phyloP scores from a whole-genome alignment of 2,888 invertebrate species.

The Hypomecis atomaria region DNA sequence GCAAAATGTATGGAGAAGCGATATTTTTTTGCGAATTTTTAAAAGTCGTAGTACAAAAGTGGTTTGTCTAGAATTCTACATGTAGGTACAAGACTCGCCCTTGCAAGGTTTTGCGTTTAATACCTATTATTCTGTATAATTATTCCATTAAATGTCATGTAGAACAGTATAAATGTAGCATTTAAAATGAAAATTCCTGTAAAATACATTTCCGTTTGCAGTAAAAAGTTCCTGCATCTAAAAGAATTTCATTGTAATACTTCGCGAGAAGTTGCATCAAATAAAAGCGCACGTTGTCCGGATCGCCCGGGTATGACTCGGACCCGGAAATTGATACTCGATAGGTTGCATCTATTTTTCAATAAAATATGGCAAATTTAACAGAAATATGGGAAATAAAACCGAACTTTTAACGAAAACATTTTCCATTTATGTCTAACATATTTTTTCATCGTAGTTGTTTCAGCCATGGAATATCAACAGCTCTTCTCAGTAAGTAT shows the following conservation, averaged over 20 bases:
- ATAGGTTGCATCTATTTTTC: slow-evolving; percentile 7
- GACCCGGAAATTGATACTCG: neutral
- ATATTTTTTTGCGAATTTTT: no score
- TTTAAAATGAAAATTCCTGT: slow-evolving; percentile 12
- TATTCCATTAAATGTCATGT: slow-evolving; percentile 1
- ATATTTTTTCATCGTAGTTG: no score
- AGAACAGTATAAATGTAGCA: slow-evolving; percentile 6
- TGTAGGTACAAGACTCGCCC: no score
- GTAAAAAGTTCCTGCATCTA: slow-evolving; percentile 20
- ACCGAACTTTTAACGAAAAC: no score
- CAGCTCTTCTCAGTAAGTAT: no score
- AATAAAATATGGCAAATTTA: slow-evolving; percentile 3
- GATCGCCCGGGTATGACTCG: neutral
- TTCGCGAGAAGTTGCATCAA: slow-evolving; percentile 20
- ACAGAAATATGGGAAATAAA: neutral
- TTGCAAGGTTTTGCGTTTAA: no score
- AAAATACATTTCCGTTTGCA: slow-evolving; percentile 20
- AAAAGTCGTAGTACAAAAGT: no score
- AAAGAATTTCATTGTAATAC: slow-evolving; percentile 21
- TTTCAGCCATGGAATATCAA: no score
- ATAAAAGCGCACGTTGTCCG: slow-evolving; percentile 4
- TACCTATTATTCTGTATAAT: no score
- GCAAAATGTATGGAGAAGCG: no score
- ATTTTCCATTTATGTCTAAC: no score
- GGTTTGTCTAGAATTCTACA: no score